phyloP scores from a whole-genome alignment of 2,888 invertebrate species.

The Diaperis boleti region DNA sequence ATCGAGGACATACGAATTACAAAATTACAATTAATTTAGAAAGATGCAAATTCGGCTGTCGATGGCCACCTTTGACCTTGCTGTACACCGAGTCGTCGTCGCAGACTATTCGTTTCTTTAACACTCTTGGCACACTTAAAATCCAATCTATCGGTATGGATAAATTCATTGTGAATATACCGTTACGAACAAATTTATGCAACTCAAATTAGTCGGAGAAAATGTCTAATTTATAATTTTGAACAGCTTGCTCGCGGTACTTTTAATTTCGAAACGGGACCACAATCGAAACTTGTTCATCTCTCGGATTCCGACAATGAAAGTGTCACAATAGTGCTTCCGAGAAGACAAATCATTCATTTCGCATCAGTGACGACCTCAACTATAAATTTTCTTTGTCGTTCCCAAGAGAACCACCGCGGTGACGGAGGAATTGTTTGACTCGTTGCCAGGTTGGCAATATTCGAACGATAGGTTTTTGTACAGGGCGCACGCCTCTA shows the following conservation, averaged over 20 bases:
- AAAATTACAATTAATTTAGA: slow-evolving; percentile 29
- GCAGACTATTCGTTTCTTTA: slow-evolving; percentile 27
- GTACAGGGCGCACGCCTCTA: background rate
- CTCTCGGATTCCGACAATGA: background rate
- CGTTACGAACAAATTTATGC: slow-evolving; percentile 41
- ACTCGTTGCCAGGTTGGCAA: too few relatives aligned
- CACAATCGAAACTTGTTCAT: slow-evolving; percentile 1
- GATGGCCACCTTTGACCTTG: slow-evolving; percentile 20
- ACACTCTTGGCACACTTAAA: slow-evolving; percentile 37
- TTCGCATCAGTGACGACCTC: slow-evolving; percentile 5
- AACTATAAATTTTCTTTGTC: slow-evolving; percentile 23
- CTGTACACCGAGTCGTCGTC: slow-evolving; percentile 20
- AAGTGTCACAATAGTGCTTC: background rate
- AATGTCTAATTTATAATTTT: slow-evolving; percentile 34
- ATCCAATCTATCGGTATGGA: slow-evolving; percentile 27
- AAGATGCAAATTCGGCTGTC: slow-evolving; percentile 29
- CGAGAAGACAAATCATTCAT: slow-evolving; percentile 19
- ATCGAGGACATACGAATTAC: slow-evolving; percentile 47
- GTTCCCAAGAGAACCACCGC: background rate
- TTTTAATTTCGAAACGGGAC: slow-evolving; percentile 21
- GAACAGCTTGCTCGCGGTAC: slow-evolving; percentile 35
- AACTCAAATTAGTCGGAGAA: slow-evolving; percentile 37
- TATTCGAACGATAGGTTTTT: too few relatives aligned
- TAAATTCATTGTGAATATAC: slow-evolving; percentile 35
- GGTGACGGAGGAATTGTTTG: background rate